Conservation (phyloP, 1,140 invertebrate genomes). For the Stenopsyche tienmushanensis region DNA sequence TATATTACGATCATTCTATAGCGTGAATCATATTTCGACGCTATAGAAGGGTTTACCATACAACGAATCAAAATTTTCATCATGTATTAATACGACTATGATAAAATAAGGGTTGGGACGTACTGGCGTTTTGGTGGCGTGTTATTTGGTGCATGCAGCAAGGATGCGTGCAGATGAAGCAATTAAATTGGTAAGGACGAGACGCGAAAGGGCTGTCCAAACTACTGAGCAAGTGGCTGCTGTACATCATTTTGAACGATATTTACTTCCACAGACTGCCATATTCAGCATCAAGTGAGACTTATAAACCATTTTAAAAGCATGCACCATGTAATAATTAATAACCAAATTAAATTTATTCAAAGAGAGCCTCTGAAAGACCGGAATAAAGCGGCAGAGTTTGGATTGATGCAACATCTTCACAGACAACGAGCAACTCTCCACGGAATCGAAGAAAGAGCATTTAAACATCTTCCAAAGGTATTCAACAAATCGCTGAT, state of each 20-base stretch:
- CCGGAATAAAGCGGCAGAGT: constrained; percentile 58
- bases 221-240: constrained; percentile 78
- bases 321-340: not conserved
- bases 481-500: constrained; percentile 55
- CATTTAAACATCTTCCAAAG: constrained; percentile 78
- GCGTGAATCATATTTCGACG: too few species aligned
- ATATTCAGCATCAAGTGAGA: constrained; percentile 69
- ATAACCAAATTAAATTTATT: constrained; percentile 1
- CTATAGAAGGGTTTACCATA: too few species aligned
- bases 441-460: constrained; percentile 79
- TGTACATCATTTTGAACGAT: constrained; percentile 81
- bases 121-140: constrained; percentile 84
- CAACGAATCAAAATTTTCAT: too few species aligned
- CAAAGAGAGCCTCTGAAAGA: constrained; percentile 35
- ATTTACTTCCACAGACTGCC: constrained; percentile 75
- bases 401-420: constrained; percentile 70
- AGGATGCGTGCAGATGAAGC: constrained; percentile 76
- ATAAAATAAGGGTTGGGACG: constrained; percentile 66
- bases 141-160: constrained; percentile 79
- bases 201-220: constrained; percentile 77
- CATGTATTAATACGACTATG: not conserved
- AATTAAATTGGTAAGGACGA: constrained; percentile 78
- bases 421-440: constrained; percentile 71
- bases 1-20: too few species aligned
- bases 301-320: constrained; percentile 8